phyloP scores from a whole-genome alignment of 2,797 vertebrate genomes.

The Falco biarmicus region DNA sequence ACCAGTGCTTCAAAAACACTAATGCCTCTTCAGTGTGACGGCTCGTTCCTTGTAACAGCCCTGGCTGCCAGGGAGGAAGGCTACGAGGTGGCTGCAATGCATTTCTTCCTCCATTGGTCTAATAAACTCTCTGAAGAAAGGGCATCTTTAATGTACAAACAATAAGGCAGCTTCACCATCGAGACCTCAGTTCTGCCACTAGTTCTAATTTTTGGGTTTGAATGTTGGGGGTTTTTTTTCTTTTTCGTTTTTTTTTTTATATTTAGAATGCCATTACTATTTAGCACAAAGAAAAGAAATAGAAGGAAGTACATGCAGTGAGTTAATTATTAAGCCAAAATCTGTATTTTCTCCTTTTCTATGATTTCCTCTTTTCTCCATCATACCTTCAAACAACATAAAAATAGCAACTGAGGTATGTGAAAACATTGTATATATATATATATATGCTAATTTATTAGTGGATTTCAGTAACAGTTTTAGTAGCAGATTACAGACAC shows the following conservation, averaged over 20 bases:
- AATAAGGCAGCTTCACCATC: not conserved
- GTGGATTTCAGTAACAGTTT: not conserved
- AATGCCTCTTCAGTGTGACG: not conserved
- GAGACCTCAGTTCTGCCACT: not conserved
- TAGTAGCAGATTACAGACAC: not conserved
- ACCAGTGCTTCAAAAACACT: not conserved
- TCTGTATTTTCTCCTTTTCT: not conserved
- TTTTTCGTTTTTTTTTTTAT: not conserved
- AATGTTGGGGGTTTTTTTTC: rapidly evolving
- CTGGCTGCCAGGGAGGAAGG: not conserved
- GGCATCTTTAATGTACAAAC: not conserved
- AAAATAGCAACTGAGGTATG: not conserved
- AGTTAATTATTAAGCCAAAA: not conserved
- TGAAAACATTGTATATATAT: not conserved
- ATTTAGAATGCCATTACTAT: not conserved
- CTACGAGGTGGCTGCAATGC: rapidly evolving
- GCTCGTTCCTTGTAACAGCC: not conserved
- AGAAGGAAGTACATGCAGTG: not conserved
- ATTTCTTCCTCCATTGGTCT: not conserved
- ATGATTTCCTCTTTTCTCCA: not conserved
- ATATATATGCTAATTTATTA: no score
- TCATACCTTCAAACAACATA: not conserved
- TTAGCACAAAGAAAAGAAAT: not conserved
- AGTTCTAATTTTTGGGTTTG: no score
- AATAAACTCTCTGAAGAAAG: not conserved